phyloP scores from a whole-genome alignment of 2,888 invertebrate species.

The Cylloceria caligata region DNA sequence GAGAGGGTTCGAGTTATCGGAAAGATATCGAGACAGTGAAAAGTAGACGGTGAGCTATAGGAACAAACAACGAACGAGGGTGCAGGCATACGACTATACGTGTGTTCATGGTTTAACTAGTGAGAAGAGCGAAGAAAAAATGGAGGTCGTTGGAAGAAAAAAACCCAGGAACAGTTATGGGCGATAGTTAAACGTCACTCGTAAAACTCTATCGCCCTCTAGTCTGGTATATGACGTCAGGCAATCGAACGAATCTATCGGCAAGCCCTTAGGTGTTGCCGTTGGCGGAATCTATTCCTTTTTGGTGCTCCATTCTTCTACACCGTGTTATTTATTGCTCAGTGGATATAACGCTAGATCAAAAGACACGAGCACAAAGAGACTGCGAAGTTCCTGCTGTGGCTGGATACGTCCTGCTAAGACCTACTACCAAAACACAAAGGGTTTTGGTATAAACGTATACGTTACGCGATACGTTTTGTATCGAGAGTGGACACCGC shows the following conservation, averaged over 20 bases:
- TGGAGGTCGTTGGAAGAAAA: slow-evolving; percentile 61
- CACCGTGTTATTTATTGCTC: slow-evolving; percentile 69
- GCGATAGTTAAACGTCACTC: slow-evolving; percentile 36
- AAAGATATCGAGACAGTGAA: slow-evolving; percentile 35
- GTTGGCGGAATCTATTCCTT: neutral
- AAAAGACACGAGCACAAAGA: slow-evolving; percentile 17
- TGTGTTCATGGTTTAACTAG: slow-evolving; percentile 18
- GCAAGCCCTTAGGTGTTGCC: neutral
- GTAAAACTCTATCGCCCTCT: slow-evolving; percentile 3
- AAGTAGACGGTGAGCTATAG: slow-evolving; percentile 21
- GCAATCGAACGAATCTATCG: slow-evolving; percentile 69
- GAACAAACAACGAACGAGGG: slow-evolving; percentile 7
- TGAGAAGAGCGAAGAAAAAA: slow-evolving; percentile 10
- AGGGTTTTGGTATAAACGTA: neutral
- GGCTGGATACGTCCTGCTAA: neutral
- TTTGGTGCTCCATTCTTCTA: slow-evolving; percentile 16
- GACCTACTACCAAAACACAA: neutral
- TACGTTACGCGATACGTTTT: too few species aligned
- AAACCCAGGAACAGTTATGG: slow-evolving; percentile 19
- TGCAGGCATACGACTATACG: neutral
- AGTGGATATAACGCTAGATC: slow-evolving; percentile 30
- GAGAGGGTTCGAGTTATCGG: slow-evolving; percentile 28
- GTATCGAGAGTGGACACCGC: neutral
- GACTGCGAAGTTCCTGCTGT: neutral
- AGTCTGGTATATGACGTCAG: slow-evolving; percentile 43